Conservation (phyloP, 2,797 vertebrate species). For the Diceros bicornis region DNA sequence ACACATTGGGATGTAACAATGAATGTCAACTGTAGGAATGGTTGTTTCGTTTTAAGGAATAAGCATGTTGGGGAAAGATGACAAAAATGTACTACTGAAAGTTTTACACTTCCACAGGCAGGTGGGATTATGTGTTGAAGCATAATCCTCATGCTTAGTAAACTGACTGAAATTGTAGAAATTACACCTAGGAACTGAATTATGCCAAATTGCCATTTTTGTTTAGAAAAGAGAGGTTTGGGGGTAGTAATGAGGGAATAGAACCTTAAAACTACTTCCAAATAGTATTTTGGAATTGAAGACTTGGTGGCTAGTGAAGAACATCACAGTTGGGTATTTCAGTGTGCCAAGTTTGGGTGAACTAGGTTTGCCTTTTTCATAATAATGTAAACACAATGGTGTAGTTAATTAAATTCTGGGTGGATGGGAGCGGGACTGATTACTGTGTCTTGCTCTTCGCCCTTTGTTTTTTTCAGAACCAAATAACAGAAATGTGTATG, state of each 20-base stretch:
- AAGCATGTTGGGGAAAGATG: slow-evolving; percentile 67
- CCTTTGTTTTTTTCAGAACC: slow-evolving; percentile 72
- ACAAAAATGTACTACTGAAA: slow-evolving; percentile 86
- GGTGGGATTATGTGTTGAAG: slow-evolving; percentile 84
- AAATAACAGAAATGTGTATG: slow-evolving; percentile 75
- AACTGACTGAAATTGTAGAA: slow-evolving; percentile 76
- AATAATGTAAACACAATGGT: slow-evolving; percentile 74
- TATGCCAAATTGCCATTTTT: slow-evolving; percentile 76
- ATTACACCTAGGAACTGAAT: slow-evolving; percentile 72
- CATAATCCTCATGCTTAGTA: slow-evolving; percentile 80
- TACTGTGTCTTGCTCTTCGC: slow-evolving; percentile 74
- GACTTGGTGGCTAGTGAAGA: slow-evolving; percentile 61
- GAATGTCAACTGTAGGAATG: slow-evolving; percentile 83
- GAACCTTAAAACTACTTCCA: slow-evolving; percentile 63
- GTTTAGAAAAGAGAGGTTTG: slow-evolving; percentile 68
- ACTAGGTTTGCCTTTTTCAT: slow-evolving; percentile 77
- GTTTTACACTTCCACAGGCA: slow-evolving; percentile 85
- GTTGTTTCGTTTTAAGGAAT: slow-evolving; percentile 85
- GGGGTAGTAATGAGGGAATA: slow-evolving; percentile 26
- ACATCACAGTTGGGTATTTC: slow-evolving; percentile 41
- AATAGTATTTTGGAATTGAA: slow-evolving; percentile 45
- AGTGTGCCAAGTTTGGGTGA: slow-evolving; percentile 75
- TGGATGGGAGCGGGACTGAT: slow-evolving; percentile 71
- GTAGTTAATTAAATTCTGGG: slow-evolving; percentile 67
- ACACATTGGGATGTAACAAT: slow-evolving; percentile 85